Percentiles rank a stretch among this genome's conserved stretches.
phyloP scores from a whole-genome alignment of 2,797 vertebrate genomes.

The Pseudochirops cupreus region DNA sequence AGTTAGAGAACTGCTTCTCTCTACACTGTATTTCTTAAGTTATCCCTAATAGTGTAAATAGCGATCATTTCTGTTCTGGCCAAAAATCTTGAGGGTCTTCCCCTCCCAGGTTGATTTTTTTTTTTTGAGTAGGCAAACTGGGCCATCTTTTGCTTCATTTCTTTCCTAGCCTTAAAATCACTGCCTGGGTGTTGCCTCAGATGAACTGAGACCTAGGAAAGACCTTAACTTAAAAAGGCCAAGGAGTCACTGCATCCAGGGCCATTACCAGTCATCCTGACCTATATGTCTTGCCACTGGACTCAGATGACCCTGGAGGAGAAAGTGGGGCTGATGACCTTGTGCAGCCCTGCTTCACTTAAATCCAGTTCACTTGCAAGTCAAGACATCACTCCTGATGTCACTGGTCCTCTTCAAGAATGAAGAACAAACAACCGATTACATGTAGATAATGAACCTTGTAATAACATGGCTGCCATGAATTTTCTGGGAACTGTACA shows the following conservation, averaged over 20 bases:
- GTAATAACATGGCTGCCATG: neutral
- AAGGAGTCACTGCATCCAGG: neutral
- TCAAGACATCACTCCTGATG: neutral
- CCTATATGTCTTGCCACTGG: no score
- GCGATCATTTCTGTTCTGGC: neutral
- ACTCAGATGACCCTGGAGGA: neutral
- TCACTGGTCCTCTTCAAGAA: neutral
- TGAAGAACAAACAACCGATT: accelerated
- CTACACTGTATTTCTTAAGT: neutral
- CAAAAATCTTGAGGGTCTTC: no score
- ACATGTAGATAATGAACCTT: neutral
- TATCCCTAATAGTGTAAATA: neutral
- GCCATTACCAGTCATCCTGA: no score
- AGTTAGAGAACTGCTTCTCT: neutral
- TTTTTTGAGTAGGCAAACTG: neutral
- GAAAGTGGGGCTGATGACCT: neutral
- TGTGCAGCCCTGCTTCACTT: neutral
- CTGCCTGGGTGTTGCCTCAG: neutral
- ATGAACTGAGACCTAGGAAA: neutral
- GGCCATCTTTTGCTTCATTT: neutral
- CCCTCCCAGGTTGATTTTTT: neutral
- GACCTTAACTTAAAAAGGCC: neutral
- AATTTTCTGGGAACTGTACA: neutral
- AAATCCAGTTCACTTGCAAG: neutral
- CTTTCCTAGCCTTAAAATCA: neutral